Evolutionary conservation across 2,797 vertebrate genomes (phyloP).

Genomic region (Coendou prehensilis): DNA sequence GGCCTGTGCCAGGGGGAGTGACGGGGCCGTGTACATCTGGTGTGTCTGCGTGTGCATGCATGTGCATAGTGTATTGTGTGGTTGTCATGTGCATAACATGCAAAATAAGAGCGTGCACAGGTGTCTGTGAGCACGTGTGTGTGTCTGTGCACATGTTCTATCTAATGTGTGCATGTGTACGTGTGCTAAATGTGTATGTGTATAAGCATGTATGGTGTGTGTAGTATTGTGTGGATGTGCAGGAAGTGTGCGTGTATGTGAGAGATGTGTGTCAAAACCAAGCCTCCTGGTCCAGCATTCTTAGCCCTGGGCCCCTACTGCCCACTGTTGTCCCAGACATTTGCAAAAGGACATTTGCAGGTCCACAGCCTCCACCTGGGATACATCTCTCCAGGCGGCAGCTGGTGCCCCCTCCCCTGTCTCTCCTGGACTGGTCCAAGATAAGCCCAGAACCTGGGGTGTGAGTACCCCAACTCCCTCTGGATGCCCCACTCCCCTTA

Average conservation of each 20-base stretch:
- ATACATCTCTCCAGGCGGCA: background rate
- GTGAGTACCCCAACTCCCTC: background rate
- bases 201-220: too few species aligned
- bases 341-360: background rate
- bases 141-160: background rate
- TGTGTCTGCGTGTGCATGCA: rapidly evolving
- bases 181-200: background rate
- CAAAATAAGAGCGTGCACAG: background rate
- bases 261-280: background rate
- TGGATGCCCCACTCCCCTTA: background rate
- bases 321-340: background rate
- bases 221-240: background rate
- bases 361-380: too few species aligned
- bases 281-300: background rate
- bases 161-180: background rate
- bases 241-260: background rate
- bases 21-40: rapidly evolving
- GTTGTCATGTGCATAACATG: background rate
- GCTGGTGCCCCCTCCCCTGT: background rate
- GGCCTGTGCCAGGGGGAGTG: background rate
- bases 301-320: background rate
- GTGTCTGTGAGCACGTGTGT: background rate
- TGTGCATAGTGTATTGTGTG: too few species aligned
- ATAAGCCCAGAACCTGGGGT: background rate
- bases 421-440: background rate